Percentiles rank a stretch among this genome's conserved stretches.
Conservation (phyloP, 2,888 invertebrate species). For the Erebia palarica region DNA sequence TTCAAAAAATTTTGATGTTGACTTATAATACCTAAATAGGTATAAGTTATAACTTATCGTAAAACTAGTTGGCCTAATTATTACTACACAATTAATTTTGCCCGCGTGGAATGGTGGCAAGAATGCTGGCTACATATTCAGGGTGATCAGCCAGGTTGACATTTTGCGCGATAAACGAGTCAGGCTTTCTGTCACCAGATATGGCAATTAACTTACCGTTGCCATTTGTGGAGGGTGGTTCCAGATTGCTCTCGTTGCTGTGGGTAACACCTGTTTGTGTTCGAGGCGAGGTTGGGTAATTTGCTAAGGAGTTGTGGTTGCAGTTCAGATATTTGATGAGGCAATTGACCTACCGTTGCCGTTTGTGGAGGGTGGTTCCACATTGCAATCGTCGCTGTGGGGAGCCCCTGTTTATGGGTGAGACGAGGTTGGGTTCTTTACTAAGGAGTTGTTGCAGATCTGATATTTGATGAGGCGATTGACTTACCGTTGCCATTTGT, state of each 20-base stretch:
- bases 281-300: slow-evolving; percentile 81
- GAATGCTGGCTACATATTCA: no score
- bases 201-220: slow-evolving; percentile 57
- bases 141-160: no score
- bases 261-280: slow-evolving; percentile 78
- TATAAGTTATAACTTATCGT: no score
- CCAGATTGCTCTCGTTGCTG: slow-evolving; percentile 91
- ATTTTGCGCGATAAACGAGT: no score
- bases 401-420: slow-evolving; percentile 76
- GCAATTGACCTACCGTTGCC: slow-evolving; percentile 67
- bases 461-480: slow-evolving; percentile 66
- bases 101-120: no score
- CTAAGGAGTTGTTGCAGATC: slow-evolving; percentile 91
- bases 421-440: slow-evolving; percentile 84
- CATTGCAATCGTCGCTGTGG: slow-evolving; percentile 89
- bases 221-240: slow-evolving; percentile 84
- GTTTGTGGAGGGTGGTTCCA: slow-evolving; percentile 85
- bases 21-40: no score
- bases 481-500: slow-evolving; percentile 79
- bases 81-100: no score
- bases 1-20: no score
- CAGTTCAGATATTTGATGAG: slow-evolving; percentile 84
- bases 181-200: slow-evolving; percentile 81
- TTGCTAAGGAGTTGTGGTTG: slow-evolving; percentile 92
- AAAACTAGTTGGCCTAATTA: no score